Base-by-base conservation (phyloP, 2,888 invertebrate genomes). In the Ichneumoninae sp. region DNA sequence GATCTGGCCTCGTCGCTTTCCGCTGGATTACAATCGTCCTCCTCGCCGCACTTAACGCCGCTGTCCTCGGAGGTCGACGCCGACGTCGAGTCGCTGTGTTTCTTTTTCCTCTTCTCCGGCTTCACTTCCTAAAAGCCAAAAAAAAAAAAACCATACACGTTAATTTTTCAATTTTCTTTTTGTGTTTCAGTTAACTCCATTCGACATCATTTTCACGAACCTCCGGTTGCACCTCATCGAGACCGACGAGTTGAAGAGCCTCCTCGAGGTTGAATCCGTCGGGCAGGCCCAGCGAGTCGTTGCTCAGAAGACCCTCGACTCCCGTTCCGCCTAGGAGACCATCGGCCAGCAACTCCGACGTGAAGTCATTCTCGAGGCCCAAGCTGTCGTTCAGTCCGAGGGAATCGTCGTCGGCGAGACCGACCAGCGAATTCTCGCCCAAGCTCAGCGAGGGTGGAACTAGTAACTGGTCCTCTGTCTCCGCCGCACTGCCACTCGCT, bases 221-320 rank as follows among this genome's bases (percentile, higher is more conserved):
- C 94, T 95, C 94, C 88, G 94, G 92, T 86, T 94, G 92, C 90
- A 94, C 94, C 91, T 96, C 96, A 90, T 96, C 96, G 89, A 97
- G 95, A 88, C 96, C 96, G n/a, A 96, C 96, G 65, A 97, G 95
- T 91, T 96, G 96, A 6, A 97, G 95, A 54, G 96, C 96, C 92
- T 97, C 96, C 92, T 97, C 97, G 69, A 97, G 95, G 70, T 96
- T 95, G 89, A 96, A 96, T 91, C 96, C 96, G 91, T 96, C 95
- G 87, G 95, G 94, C 76, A 95, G 91, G 85, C 95, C 95, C 83
- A 95, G 92, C 47, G 94, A 91, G 66, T 93, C 93, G 91, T 92
- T 92, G 89, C 90, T 89, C 26, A 93, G 91, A 44, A 93, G 89
- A 13, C 92, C 92, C 83, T 93, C 93, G 85, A 93, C 93, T 68